Base-by-base conservation (phyloP, 2,888 invertebrate species). In the Stegophylla sp. region DNA sequence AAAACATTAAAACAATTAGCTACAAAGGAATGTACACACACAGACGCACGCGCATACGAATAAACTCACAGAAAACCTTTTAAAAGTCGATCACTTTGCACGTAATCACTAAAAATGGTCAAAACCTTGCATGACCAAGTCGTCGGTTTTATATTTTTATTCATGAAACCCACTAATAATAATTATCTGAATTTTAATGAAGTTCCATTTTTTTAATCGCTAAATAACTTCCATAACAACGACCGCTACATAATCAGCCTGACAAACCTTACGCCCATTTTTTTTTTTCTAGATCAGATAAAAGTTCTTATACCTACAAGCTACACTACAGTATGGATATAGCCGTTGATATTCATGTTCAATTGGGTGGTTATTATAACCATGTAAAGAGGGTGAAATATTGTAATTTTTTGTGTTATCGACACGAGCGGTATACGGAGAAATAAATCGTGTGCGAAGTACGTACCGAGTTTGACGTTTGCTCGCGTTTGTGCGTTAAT, bases 1-100 rank as follows among this genome's bases (percentile, higher is more conserved):
- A 64, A 67, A 79, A 71, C 79, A 61, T 71, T 79, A 79, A 79
- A 79, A 79, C 79, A 79, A 79, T 79, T 79, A 79, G 63, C 79
- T 17, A 45, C n/a, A 20, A 61, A 61, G 41, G 12, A 20, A 9
- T n/a, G 7, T n/a, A 34, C 7, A 64, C 2, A 64, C 28, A 61
- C 48, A 51, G 17, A 26, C 64, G 56, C 20, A 76, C 17, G 64
- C 51, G 26, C 26, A 43, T 12, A 66, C 26, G 34, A n/a, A 56
- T 28, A 23, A 41, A 17, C 43, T 13, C 23, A 45, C 4, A 10
- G 13, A 61, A 69, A 69, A 69, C 71, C 71, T 79, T 79, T 79
- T 79, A 79, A 61, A 79, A 71, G 45, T 71, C 79, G 61, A 71
- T 71, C 45, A 63, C 63, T 79, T 63, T 71, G 79, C 79, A 79